Conservation (phyloP, 1,140 invertebrate species). For the Dysdera silvatica region DNA sequence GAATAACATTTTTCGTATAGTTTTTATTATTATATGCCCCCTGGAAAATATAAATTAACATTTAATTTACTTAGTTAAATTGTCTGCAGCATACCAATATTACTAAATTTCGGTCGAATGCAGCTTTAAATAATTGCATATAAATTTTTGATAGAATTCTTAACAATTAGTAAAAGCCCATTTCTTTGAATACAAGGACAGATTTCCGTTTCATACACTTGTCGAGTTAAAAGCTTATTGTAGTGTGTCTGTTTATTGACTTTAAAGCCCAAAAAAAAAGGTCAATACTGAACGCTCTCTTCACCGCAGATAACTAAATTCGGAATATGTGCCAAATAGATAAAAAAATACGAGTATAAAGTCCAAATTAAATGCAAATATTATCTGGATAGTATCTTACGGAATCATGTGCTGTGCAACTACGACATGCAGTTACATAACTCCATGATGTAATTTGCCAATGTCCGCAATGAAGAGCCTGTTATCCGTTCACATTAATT, state of each 20-base stretch:
- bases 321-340: not conserved
- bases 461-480: too few species aligned
- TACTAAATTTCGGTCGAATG: too few species aligned
- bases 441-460: too few species aligned
- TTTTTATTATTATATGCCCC: too few species aligned
- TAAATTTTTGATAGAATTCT: not conserved
- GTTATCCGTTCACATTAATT: too few species aligned
- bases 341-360: not conserved
- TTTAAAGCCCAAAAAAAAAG: not conserved
- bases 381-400: too few species aligned
- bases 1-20: too few species aligned
- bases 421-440: too few species aligned
- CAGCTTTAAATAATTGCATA: not conserved
- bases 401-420: too few species aligned
- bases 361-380: not conserved
- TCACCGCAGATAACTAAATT: not conserved
- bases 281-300: not conserved
- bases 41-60: too few species aligned
- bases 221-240: not conserved
- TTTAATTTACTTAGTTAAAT: too few species aligned
- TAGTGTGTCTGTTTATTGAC: not conserved
- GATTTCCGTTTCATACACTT: not conserved
- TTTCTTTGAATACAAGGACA: slow-evolving; percentile 6
- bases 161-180: not conserved
- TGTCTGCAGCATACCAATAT: too few species aligned